Conservation (phyloP, 1,140 invertebrate species). For the Musca domestica region DNA sequence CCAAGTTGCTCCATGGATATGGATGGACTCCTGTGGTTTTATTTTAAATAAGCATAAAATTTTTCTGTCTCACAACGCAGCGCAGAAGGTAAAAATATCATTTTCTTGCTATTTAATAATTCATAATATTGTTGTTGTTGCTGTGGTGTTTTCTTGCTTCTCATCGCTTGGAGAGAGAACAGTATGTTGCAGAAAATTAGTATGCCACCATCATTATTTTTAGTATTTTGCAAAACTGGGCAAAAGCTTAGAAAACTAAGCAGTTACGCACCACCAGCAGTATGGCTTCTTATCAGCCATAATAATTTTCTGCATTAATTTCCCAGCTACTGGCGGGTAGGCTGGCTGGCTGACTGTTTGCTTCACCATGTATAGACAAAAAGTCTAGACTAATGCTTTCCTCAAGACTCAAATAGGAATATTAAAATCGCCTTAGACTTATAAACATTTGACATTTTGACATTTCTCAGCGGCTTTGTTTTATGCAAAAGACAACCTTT, state of each 20-base stretch:
- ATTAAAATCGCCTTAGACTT: too few relatives aligned
- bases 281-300: neutral
- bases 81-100: neutral
- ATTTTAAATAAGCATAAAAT: too few relatives aligned
- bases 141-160: too few relatives aligned
- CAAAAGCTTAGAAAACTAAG: neutral
- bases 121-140: neutral
- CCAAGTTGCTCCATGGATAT: too few relatives aligned
- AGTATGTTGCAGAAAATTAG: neutral
- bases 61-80: too few relatives aligned
- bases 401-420: too few relatives aligned
- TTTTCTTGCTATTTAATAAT: constrained; percentile 11
- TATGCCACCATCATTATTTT: constrained; percentile 9
- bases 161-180: too few relatives aligned
- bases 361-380: constrained; percentile 12
- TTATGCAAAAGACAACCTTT: neutral
- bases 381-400: constrained; percentile 10
- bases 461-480: constrained; percentile 14
- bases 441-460: constrained; percentile 3
- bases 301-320: constrained; percentile 19
- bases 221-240: constrained; percentile 3
- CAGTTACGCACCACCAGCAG: neutral
- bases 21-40: too few relatives aligned
- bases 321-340: neutral
- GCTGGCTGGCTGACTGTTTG: neutral